Evolutionary conservation across 2,113 vertebrate species (phyloP).

Genomic region (Myocastor coypus): DNA sequence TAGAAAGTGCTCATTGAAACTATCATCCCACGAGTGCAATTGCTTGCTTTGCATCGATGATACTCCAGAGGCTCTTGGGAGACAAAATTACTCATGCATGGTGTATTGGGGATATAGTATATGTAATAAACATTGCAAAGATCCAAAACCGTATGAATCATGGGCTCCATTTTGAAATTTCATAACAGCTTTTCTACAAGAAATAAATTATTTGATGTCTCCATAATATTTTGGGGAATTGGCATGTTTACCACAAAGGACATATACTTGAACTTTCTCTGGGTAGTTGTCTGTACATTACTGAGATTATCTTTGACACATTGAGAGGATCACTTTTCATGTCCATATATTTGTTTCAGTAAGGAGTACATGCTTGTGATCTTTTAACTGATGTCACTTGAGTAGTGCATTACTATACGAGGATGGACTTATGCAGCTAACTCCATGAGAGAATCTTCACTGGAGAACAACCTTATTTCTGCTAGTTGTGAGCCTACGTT

Average conservation of each 20-base stretch:
- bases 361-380: neutral
- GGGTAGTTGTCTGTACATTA: neutral
- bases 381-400: neutral
- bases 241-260: neutral
- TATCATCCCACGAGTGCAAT: neutral
- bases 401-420: neutral
- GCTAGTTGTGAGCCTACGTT: neutral
- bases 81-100: neutral
- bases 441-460: neutral
- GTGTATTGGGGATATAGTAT: neutral
- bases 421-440: neutral
- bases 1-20: neutral
- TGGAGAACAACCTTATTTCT: neutral
- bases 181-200: neutral
- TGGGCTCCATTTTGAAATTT: slow-evolving; percentile 14
- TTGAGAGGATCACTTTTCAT: slow-evolving; percentile 2
- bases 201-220: neutral
- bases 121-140: slow-evolving; percentile 4
- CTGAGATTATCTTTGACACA: neutral
- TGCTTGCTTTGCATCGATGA: neutral
- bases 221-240: neutral
- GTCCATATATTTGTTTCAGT: neutral
- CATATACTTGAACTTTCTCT: neutral
- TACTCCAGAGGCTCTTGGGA: neutral
- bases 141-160: neutral